Conservation (phyloP, 2,113 vertebrate species). For the Crotalus tigris region DNA sequence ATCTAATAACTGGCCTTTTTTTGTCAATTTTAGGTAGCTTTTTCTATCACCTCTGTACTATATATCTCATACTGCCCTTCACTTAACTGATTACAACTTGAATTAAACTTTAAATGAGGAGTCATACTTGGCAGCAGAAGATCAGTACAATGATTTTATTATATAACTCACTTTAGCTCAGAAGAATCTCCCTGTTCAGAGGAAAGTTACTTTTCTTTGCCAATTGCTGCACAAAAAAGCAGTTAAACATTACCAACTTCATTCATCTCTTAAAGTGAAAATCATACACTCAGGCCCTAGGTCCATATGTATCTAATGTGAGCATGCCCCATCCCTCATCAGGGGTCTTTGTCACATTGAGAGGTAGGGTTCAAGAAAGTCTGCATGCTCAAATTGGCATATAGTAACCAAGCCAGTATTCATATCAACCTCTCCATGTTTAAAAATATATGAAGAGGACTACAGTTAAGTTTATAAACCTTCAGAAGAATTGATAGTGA, state of each 20-base stretch:
- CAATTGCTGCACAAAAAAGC: background rate
- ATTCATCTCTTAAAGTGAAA: background rate
- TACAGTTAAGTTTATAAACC: background rate
- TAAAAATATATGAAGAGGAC: background rate
- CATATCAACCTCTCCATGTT: background rate
- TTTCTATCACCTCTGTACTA: background rate
- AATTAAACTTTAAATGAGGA: background rate
- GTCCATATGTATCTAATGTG: background rate
- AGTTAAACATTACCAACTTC: background rate
- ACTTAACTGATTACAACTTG: background rate
- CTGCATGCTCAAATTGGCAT: background rate
- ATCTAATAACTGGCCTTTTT: background rate
- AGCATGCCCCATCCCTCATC: background rate
- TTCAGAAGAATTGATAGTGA: background rate
- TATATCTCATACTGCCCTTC: background rate
- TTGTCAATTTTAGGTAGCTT: background rate
- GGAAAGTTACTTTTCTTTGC: background rate
- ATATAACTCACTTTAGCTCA: background rate
- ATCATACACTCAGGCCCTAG: background rate
- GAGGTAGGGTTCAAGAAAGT: background rate
- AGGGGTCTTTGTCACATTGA: background rate
- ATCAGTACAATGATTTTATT: background rate
- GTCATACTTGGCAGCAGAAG: background rate
- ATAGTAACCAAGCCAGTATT: background rate
- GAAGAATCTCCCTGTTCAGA: background rate